Evolutionary conservation across 2,797 vertebrate genomes (phyloP).

Genomic region (Graptemys geographica): DNA sequence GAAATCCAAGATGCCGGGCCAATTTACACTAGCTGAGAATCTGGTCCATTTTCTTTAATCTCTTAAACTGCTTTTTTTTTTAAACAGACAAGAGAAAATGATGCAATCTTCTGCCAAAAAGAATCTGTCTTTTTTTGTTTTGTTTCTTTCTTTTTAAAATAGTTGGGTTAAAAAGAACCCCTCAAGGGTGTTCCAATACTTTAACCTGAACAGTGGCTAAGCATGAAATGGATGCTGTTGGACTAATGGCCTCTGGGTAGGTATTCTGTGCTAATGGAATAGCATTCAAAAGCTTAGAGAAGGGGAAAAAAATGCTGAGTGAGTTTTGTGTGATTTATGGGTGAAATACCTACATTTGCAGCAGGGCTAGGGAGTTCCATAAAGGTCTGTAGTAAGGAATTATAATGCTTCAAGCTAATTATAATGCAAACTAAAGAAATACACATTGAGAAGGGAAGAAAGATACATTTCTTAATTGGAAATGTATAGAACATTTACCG

Average conservation of each 20-base stretch:
- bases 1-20: neutral
- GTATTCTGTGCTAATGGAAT: conserved; percentile 32
- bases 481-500: conserved; percentile 34
- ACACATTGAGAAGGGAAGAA: conserved; percentile 34
- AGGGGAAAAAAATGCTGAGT: conserved; percentile 10
- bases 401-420: neutral
- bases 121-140: neutral
- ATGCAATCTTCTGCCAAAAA: neutral
- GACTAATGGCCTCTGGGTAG: conserved; percentile 29
- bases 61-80: neutral
- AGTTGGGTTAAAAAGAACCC: conserved; percentile 2
- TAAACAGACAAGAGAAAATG: neutral
- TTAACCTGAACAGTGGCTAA: conserved; percentile 25
- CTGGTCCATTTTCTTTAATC: conserved; percentile 10
- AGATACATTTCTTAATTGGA: conserved; percentile 24
- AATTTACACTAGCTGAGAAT: neutral
- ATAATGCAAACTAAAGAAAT: conserved; percentile 31
- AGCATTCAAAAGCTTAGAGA: conserved; percentile 18
- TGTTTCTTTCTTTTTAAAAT: neutral
- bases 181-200: conserved; percentile 17
- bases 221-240: conserved; percentile 22
- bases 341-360: conserved; percentile 22
- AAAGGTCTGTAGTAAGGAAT: neutral
- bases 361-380: neutral
- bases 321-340: conserved; percentile 46